Conservation (phyloP, 2,797 vertebrate species). For the Pangasius djambal region DNA sequence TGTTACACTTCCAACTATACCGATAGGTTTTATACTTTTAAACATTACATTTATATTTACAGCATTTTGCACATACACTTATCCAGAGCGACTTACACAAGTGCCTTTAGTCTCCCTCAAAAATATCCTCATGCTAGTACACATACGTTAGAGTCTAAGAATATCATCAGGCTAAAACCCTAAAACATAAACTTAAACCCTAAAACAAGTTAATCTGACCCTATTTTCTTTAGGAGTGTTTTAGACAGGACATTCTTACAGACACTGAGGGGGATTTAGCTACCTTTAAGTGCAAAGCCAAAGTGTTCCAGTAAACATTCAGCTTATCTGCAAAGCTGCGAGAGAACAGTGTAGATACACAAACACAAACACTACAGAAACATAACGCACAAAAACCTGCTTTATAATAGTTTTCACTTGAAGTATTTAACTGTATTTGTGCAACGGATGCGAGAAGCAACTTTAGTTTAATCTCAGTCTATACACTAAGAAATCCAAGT, state of each 20-base stretch:
- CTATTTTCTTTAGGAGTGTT: no score
- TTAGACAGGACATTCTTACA: background rate
- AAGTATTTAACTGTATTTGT: background rate
- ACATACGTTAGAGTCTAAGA: background rate
- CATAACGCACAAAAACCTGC: background rate
- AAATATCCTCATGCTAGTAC: background rate
- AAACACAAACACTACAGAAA: background rate
- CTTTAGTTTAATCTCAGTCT: background rate
- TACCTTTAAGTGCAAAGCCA: background rate
- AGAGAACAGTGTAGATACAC: background rate
- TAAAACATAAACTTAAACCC: background rate
- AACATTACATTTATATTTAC: background rate
- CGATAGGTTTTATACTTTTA: background rate
- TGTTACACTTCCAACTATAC: background rate
- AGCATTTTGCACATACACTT: background rate
- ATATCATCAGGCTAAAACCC: background rate
- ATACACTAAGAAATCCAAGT: background rate
- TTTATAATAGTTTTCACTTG: background rate
- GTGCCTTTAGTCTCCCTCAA: background rate
- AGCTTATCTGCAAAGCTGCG: no score
- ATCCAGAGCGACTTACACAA: background rate
- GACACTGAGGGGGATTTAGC: background rate
- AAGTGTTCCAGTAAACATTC: background rate
- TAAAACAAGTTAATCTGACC: background rate
- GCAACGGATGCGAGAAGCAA: background rate